Percentiles rank a stretch among this genome's conserved stretches.
Evolutionary conservation across 1,140 invertebrate genomes (phyloP).

Genomic region (Caligus rogercresseyi): DNA sequence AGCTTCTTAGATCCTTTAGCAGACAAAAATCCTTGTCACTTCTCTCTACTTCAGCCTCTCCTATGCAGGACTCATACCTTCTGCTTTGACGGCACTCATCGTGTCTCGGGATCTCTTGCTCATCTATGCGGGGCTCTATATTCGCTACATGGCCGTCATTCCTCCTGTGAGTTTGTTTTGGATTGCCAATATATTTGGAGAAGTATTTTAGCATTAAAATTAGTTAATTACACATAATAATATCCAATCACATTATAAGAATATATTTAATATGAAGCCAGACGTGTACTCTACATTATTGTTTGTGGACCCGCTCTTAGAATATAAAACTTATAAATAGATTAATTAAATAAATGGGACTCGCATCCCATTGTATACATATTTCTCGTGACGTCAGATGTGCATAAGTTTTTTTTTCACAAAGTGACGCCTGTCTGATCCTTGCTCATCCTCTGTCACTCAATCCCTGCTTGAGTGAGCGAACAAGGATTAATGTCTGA

Average conservation of each 20-base stretch:
- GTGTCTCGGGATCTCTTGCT: conserved; percentile 63
- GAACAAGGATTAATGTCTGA: too few relatives aligned
- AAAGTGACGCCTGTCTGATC: too few relatives aligned
- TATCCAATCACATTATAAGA: not conserved
- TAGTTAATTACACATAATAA: not conserved
- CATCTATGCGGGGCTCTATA: conserved; percentile 60
- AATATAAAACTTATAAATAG: too few relatives aligned
- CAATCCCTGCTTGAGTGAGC: too few relatives aligned
- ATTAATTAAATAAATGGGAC: too few relatives aligned
- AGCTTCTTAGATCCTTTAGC: conserved; percentile 92
- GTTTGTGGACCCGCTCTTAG: too few relatives aligned
- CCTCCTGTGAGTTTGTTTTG: conserved; percentile 57
- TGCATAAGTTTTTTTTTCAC: too few relatives aligned
- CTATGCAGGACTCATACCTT: conserved; percentile 62
- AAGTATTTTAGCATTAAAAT: not conserved
- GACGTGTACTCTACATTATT: not conserved
- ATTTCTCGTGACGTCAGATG: too few relatives aligned
- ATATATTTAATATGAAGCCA: not conserved
- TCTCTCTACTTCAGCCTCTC: conserved; percentile 71
- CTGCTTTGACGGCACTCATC: conserved; percentile 63
- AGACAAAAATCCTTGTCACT: conserved; percentile 83
- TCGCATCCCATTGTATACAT: too few relatives aligned
- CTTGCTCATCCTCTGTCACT: too few relatives aligned
- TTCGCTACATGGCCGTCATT: conserved; percentile 71
- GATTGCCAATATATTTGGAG: not conserved